Percentiles rank a stretch among this genome's conserved stretches.
phyloP scores from a whole-genome alignment of 2,113 vertebrate genomes.

The Diglossa brunneiventris region DNA sequence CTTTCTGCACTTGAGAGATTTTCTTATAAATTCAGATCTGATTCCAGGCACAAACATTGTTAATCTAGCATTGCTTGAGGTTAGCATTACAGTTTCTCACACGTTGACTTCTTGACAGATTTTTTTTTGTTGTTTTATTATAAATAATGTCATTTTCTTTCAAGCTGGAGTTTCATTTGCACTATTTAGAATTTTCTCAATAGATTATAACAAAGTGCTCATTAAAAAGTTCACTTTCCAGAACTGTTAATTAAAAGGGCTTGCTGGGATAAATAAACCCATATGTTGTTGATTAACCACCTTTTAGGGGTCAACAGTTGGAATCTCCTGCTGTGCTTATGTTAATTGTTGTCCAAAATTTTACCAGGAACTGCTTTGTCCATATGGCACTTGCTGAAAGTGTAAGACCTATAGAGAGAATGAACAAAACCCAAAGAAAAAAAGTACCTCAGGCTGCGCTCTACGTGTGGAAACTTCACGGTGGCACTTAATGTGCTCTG shows the following conservation, averaged over 20 bases:
- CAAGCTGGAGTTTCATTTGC: constrained; percentile 41
- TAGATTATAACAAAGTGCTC: constrained; percentile 32
- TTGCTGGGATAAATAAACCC: constrained; percentile 79
- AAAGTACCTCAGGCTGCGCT: neutral
- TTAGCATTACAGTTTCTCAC: neutral
- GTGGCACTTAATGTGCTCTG: neutral
- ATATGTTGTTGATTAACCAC: constrained; percentile 85
- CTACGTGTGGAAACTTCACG: neutral
- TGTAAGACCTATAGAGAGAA: constrained; percentile 20
- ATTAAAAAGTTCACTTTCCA: constrained; percentile 56
- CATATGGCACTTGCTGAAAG: constrained; percentile 73
- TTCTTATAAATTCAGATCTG: neutral
- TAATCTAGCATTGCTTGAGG: neutral
- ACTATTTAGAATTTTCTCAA: constrained; percentile 30
- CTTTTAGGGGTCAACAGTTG: constrained; percentile 79
- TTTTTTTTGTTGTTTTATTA: neutral
- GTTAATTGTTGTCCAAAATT: constrained; percentile 74
- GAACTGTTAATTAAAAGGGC: constrained; percentile 80
- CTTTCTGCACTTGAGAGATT: neutral
- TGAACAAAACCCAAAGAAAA: neutral
- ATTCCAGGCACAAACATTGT: neutral
- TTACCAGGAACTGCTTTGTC: constrained; percentile 66
- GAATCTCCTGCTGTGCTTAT: constrained; percentile 65
- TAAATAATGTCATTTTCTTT: constrained; percentile 15
- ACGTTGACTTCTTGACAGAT: neutral